Evolutionary conservation across 2,113 vertebrate species (phyloP).

Genomic region (Candoia aspera): DNA sequence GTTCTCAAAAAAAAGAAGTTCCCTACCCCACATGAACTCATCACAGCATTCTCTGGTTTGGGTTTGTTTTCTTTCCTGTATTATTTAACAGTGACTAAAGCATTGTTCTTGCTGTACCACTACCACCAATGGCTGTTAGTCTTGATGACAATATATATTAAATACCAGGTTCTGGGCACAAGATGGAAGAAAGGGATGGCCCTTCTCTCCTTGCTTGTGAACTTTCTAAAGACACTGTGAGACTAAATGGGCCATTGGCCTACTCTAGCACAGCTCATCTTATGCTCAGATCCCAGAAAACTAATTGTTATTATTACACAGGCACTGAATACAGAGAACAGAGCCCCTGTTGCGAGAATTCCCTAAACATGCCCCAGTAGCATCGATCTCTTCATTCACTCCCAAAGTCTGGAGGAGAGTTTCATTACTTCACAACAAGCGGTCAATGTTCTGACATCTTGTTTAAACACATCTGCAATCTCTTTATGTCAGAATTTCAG

Average conservation of each 20-base stretch:
- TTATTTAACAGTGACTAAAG: not conserved
- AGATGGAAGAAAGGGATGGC: not conserved
- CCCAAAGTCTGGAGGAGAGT: slow-evolving; percentile 2
- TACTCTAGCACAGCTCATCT: not conserved
- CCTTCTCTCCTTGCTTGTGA: not conserved
- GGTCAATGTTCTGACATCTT: slow-evolving; percentile 8
- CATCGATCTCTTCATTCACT: not conserved
- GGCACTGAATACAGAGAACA: not conserved
- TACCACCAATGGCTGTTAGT: not conserved
- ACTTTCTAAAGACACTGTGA: not conserved
- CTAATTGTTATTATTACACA: not conserved
- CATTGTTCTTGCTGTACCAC: not conserved
- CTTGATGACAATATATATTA: not conserved
- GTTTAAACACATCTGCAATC: slow-evolving; percentile 3
- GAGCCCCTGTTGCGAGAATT: not conserved
- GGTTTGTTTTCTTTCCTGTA: not conserved
- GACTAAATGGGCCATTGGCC: not conserved
- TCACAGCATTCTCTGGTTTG: not conserved
- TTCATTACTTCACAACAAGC: slow-evolving; percentile 11
- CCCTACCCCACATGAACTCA: not conserved
- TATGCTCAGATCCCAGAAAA: not conserved
- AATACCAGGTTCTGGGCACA: not conserved
- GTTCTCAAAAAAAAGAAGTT: not conserved
- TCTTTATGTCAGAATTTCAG: not conserved
- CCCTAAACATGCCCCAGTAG: not conserved